These are phyloP conservation scores for Diarsia rubi DNA, from an alignment of 2,888 invertebrate genomes.

Conservation along the genomic window DNA sequence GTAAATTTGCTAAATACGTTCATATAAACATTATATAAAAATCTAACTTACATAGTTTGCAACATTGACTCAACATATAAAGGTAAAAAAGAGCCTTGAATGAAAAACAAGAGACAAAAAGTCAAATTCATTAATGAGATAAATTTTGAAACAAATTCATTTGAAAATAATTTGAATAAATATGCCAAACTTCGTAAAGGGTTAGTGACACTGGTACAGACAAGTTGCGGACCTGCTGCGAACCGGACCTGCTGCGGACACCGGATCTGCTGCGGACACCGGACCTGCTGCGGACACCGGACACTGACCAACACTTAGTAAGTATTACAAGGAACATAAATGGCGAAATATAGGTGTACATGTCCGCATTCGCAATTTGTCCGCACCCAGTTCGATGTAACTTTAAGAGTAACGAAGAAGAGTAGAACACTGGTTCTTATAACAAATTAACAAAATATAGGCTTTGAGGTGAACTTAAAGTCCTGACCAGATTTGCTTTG, in stretches of 20 bases:
- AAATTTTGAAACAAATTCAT: slow-evolving; percentile 7
- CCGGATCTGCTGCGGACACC: not conserved
- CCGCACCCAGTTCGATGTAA: not conserved
- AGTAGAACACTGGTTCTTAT: slow-evolving; percentile 43
- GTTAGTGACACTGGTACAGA: not conserved
- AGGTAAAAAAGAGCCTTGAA: not conserved
- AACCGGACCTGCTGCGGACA: not conserved
- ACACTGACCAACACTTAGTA: not conserved
- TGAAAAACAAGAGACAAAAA: slow-evolving; percentile 4
- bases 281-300: not conserved
- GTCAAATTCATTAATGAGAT: slow-evolving; percentile 15
- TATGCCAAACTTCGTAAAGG: not conserved
- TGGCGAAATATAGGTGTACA: no score
- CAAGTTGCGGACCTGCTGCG: not conserved
- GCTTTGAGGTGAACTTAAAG: slow-evolving; percentile 25
- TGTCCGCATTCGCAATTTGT: not conserved
- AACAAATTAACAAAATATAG: slow-evolving; percentile 56
- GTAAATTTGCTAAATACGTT: slow-evolving; percentile 36
- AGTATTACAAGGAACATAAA: not conserved
- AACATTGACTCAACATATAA: slow-evolving; percentile 11
- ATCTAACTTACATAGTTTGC: slow-evolving; percentile 30
- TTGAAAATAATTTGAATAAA: not conserved
- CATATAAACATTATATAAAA: slow-evolving; percentile 41
- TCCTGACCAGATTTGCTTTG: slow-evolving; percentile 44
- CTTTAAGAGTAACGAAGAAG: slow-evolving; percentile 1